Conservation (phyloP, 2,797 vertebrate genomes). For the Cyprinella venusta region DNA sequence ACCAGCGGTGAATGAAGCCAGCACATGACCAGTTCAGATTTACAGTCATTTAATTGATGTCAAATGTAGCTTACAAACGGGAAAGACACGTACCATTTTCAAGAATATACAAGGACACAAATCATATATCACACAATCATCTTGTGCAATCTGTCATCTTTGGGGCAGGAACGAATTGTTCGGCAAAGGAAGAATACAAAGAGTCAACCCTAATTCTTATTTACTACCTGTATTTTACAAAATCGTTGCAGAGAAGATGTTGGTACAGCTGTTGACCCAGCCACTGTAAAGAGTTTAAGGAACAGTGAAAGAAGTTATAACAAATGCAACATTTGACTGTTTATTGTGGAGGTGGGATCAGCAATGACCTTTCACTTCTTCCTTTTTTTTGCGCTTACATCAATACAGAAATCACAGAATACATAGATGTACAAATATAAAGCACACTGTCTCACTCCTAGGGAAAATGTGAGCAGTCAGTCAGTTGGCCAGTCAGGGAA, state of each 20-base stretch:
- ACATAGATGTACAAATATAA: slow-evolving; percentile 88
- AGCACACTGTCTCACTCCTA: slow-evolving; percentile 78
- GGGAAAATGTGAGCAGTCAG: slow-evolving; percentile 54
- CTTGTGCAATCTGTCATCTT: slow-evolving; percentile 82
- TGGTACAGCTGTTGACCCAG: background rate
- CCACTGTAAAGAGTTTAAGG: slow-evolving; percentile 3
- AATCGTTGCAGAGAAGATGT: background rate
- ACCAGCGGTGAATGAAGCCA: slow-evolving; percentile 53
- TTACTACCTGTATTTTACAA: slow-evolving; percentile 44
- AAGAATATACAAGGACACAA: slow-evolving; percentile 92
- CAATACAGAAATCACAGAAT: slow-evolving; percentile 85
- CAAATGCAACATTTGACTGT: slow-evolving; percentile 54
- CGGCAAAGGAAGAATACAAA: slow-evolving; percentile 27
- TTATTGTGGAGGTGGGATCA: slow-evolving; percentile 59
- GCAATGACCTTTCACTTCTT: slow-evolving; percentile 64
- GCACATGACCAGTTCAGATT: slow-evolving; percentile 73
- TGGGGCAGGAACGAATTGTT: slow-evolving; percentile 65
- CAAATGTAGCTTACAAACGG: slow-evolving; percentile 95
- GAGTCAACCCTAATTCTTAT: slow-evolving; percentile 11
- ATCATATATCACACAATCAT: slow-evolving; percentile 83
- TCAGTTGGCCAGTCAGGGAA: slow-evolving; percentile 37
- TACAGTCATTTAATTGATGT: slow-evolving; percentile 94
- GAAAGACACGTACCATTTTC: slow-evolving; percentile 91
- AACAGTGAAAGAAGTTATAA: slow-evolving; percentile 43
- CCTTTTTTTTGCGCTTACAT: slow-evolving; percentile 78